phyloP scores from a whole-genome alignment of 1,140 invertebrate genomes.

The Harlomillsia oculata region DNA sequence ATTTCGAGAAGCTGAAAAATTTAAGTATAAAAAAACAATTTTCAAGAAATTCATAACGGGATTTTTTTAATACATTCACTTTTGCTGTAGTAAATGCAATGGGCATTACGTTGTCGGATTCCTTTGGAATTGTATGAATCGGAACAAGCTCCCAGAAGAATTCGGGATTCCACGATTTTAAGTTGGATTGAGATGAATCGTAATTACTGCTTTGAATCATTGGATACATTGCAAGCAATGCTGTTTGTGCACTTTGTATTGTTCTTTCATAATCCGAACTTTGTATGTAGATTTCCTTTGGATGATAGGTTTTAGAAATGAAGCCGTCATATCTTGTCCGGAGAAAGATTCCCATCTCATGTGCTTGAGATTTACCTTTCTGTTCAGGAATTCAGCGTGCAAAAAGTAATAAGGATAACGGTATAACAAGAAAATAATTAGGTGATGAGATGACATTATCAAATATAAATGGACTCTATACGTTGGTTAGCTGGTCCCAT shows the following conservation, averaged over 20 bases:
- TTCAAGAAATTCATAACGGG: too few species aligned
- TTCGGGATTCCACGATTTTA: conserved; percentile 5
- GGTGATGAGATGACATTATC: too few species aligned
- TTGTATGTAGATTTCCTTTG: conserved; percentile 13
- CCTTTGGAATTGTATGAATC: background rate
- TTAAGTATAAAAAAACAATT: too few species aligned
- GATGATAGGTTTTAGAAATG: conserved; percentile 42
- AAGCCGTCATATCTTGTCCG: conserved; percentile 52
- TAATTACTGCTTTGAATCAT: conserved; percentile 53
- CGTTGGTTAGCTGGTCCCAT: conserved; percentile 68
- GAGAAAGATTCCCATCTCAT: conserved; percentile 52
- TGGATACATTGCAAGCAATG: conserved; percentile 72
- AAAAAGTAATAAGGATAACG: too few species aligned
- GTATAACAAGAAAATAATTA: too few species aligned
- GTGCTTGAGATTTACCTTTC: conserved; percentile 51
- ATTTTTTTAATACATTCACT: too few species aligned
- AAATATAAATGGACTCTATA: too few species aligned
- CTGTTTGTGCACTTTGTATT: conserved; percentile 66
- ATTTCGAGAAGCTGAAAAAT: too few species aligned
- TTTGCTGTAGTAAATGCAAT: too few species aligned
- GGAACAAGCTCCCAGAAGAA: conserved; percentile 14
- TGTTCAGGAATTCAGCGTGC: too few species aligned
- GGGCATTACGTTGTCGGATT: conserved; percentile 9
- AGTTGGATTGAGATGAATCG: too few species aligned
- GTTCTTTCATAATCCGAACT: conserved; percentile 48